Evolutionary conservation across 2,113 vertebrate genomes (phyloP).

Genomic region (Turnix velox): DNA sequence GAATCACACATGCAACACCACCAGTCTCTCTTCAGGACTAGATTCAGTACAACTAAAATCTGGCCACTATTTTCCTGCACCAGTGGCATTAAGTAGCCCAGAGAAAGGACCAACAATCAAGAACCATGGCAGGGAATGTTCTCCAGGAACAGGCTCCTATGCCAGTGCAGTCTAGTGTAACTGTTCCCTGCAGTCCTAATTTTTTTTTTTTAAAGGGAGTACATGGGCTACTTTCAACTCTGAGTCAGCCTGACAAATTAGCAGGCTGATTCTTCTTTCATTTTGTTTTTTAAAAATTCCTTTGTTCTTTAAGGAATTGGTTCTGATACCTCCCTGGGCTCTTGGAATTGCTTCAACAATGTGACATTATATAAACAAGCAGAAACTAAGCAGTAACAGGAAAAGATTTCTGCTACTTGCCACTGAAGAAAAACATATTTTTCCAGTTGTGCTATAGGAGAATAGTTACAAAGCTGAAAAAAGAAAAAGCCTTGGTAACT

Average conservation of each 20-base stretch:
- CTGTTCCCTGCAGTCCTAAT: neutral
- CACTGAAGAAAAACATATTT: neutral
- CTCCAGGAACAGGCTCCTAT: neutral
- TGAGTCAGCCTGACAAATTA: neutral
- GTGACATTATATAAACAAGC: neutral
- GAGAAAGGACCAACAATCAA: neutral
- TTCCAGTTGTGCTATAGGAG: neutral
- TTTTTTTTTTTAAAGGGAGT: neutral
- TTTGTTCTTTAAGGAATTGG: neutral
- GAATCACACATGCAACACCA: neutral
- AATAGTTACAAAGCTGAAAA: neutral
- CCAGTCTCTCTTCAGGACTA: neutral
- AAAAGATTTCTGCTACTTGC: neutral
- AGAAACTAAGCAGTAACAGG: neutral
- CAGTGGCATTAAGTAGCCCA: neutral
- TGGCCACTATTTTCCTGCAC: neutral
- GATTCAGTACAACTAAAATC: neutral
- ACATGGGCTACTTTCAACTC: neutral
- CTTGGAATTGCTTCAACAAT: neutral
- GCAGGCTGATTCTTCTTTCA: neutral
- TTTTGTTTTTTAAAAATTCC: neutral
- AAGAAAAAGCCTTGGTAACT: neutral
- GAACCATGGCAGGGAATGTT: neutral
- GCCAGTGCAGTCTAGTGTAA: neutral
- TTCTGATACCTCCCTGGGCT: neutral